Conservation (phyloP, 2,888 invertebrate genomes). For the Chaetogeoica ovagalla region DNA sequence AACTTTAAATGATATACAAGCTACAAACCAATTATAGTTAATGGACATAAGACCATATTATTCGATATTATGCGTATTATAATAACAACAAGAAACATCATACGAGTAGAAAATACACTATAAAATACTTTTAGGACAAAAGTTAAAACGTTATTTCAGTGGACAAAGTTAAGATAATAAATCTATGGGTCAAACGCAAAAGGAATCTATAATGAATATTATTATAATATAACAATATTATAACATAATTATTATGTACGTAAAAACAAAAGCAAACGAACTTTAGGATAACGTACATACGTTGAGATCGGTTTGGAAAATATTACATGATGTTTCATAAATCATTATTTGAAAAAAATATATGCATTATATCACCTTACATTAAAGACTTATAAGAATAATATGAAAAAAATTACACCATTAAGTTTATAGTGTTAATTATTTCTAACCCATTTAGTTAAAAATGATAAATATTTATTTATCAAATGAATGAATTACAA, state of each 20-base stretch:
- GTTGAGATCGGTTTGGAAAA: neutral
- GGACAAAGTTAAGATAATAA: conserved; percentile 19
- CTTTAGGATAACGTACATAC: conserved; percentile 11
- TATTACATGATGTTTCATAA: too few species aligned
- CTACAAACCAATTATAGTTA: too few species aligned
- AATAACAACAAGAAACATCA: neutral
- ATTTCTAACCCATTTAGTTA: too few species aligned
- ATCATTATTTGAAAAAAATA: neutral
- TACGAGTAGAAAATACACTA: neutral
- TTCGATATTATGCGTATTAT: too few species aligned
- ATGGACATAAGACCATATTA: too few species aligned
- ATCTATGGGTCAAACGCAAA: conserved; percentile 1
- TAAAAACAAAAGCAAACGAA: conserved; percentile 1
- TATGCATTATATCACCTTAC: neutral
- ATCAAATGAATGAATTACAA: too few species aligned
- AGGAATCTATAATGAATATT: conserved; percentile 6
- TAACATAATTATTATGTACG: too few species aligned
- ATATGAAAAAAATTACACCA: too few species aligned
- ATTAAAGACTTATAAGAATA: neutral
- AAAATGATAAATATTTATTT: too few species aligned
- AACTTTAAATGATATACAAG: too few species aligned
- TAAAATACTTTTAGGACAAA: neutral
- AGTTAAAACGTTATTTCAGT: neutral
- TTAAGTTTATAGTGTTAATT: too few species aligned
- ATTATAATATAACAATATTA: too few species aligned